Base-by-base conservation (phyloP, 2,888 invertebrate genomes). In the Diloba caeruleocephala region DNA sequence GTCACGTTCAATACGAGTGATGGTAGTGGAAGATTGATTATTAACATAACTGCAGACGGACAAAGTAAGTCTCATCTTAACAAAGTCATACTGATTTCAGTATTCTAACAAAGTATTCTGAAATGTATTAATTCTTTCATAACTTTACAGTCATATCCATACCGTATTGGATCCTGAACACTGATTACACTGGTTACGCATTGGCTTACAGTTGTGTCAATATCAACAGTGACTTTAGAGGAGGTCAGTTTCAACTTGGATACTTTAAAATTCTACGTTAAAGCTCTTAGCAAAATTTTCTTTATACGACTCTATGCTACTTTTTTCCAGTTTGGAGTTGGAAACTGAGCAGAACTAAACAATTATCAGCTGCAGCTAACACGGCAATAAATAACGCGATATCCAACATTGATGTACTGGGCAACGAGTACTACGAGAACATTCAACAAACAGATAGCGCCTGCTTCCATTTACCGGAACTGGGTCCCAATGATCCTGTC, bases 201-300 rank as follows among this genome's bases (percentile, higher is more conserved):
- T 89, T 96, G 1, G 94, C 95, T 0, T 96, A 95, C 90, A 94
- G 95, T 38, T 96, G 96, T 71, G 82, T 85, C 1, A 90, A 87
- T 78, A 68, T 70, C 5, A 39, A 72, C 10, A 48, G 38, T 14
- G 65, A 79, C 7, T 76, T 42, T 13, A 75, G 78, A 63, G 53
- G 68, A 66, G 75, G 87, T 87, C 66, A 64, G 67, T 62, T 15
- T 12, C n/a, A 3, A 19, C 5, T 19, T 25, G 21, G 0, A 29
- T 10, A 15, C 10, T 3, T 3, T 12, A 6, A 25, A n/a, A 3
- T 88, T 81, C 62, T 90, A 68, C 51, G 75, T 83, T 14, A 21
- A 25, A 19, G 19, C 5, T 0, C 65, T 84, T 0, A 55, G 77
- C 17, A 17, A 17, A 2, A 17, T 17, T 17, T 17, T 17, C 5